Base-by-base conservation (phyloP, 2,888 invertebrate genomes). In the Drosophila melanosoma region DNA sequence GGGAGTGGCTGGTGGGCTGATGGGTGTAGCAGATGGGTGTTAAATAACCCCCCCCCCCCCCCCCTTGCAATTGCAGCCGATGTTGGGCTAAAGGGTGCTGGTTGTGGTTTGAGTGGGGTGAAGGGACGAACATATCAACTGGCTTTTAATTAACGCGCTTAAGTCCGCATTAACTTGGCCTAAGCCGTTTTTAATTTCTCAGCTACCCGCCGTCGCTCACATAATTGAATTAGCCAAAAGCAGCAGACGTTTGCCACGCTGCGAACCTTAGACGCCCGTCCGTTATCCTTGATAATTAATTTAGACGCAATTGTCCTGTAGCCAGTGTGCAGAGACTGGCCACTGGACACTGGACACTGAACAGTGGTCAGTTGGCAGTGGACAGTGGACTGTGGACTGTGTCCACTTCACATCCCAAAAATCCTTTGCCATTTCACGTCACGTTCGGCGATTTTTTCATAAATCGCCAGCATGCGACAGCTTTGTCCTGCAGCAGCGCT, bases 211-310 rank as follows among this genome's bases (percentile, higher is more conserved):
- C 51, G 60, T 48, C 57, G 72, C 75, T 73, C 82, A 76, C 75
- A 87, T 90, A 87, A 87, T 87, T 87, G 87, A 87, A 87, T 87
- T 90, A 82, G 83, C 85, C 82, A 61, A 49, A 45, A 60, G 68
- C 68, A 66, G 36, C 74, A 72, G 82, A 60, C 82, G 49, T 45
- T 45, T 45, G 45, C 23, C 15, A 2, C 4, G 45, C 45, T 45
- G 23, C 45, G 20, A 45, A 45, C 45, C 45, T 45, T 15, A 23
- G 45, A 45, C 23, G 45, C 15, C 23, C 51, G 29, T 56, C 76
- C 76, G 87, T 86, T 91, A 83, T 89, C 83, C 83, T 89, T 81
- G 90, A 83, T 90, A 88, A 90, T 88, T 88, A 88, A 88, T 90
- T 88, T 88, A 85, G 81, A 81, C 83, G 88, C 88, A 85, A 87